Conservation (phyloP, 2,888 invertebrate species). For the Phalangium opilio region DNA sequence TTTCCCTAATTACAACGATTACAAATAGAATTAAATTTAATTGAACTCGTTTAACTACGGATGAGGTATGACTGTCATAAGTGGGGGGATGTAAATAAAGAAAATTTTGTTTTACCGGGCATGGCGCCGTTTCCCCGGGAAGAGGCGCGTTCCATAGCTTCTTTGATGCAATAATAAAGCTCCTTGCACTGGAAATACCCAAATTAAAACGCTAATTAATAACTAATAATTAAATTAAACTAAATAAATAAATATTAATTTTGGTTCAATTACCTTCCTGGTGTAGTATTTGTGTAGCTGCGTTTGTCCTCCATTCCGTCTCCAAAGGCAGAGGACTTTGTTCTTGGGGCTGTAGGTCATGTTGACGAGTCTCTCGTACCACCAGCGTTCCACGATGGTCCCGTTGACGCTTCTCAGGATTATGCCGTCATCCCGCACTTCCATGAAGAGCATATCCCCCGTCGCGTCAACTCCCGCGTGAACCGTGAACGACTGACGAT, state of each 20-base stretch:
- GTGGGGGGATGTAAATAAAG: not conserved
- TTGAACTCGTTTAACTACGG: no score
- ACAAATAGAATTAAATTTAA: no score
- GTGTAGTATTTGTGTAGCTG: slow-evolving; percentile 97
- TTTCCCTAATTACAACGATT: no score
- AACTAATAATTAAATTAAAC: slow-evolving; percentile 1
- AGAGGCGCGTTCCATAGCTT: slow-evolving; percentile 83
- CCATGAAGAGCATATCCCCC: slow-evolving; percentile 48
- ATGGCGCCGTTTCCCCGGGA: slow-evolving; percentile 42
- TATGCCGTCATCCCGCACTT: slow-evolving; percentile 78
- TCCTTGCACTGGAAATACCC: slow-evolving; percentile 69
- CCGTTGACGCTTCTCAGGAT: slow-evolving; percentile 39
- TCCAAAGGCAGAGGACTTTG: slow-evolving; percentile 91
- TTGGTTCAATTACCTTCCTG: slow-evolving; percentile 56
- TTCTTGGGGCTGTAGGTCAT: slow-evolving; percentile 99
- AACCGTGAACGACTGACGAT: slow-evolving; percentile 94
- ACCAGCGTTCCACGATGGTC: slow-evolving; percentile 58
- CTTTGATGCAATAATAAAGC: slow-evolving; percentile 94
- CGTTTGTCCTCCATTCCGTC: slow-evolving; percentile 82
- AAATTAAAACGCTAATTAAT: slow-evolving; percentile 1
- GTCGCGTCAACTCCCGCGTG: slow-evolving; percentile 86
- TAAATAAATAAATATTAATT: not conserved
- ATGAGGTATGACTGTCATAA: no score
- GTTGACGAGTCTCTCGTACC: slow-evolving; percentile 96
- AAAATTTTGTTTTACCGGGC: slow-evolving; percentile 41